Conservation (phyloP, 2,888 invertebrate species). For the Unio delphinus region DNA sequence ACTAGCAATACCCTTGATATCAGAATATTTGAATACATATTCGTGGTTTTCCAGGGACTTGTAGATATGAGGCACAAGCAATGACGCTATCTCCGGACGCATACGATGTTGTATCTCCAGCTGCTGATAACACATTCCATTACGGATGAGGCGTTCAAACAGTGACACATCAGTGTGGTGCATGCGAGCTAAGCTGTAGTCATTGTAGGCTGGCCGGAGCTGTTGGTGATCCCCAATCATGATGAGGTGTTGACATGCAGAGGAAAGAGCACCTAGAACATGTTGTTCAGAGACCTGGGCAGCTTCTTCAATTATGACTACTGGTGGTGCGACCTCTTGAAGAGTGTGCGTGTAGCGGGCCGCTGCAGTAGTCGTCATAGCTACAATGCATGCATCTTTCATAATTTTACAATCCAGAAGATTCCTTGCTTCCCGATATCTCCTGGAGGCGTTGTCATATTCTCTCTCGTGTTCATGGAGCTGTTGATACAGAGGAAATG, state of each 20-base stretch:
- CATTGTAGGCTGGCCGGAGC: constrained; percentile 81
- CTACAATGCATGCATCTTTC: constrained; percentile 57
- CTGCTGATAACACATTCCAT: constrained; percentile 76
- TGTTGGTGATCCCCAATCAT: constrained; percentile 89
- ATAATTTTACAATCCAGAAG: constrained; percentile 62
- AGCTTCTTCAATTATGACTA: constrained; percentile 84
- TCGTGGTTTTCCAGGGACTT: constrained; percentile 44
- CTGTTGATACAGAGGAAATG: constrained; percentile 20
- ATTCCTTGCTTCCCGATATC: constrained; percentile 40
- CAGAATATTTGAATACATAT: constrained; percentile 42
- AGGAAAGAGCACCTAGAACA: constrained; percentile 82
- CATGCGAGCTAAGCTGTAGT: constrained; percentile 78
- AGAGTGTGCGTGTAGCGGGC: constrained; percentile 63
- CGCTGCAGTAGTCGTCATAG: constrained; percentile 70
- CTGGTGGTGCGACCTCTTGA: constrained; percentile 64
- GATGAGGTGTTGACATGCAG: constrained; percentile 84
- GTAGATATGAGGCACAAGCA: constrained; percentile 69
- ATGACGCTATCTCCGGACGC: constrained; percentile 65
- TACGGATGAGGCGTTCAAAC: constrained; percentile 85
- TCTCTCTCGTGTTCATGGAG: constrained; percentile 37
- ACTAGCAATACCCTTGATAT: constrained; percentile 49
- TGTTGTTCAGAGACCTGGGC: constrained; percentile 90
- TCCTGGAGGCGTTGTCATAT: constrained; percentile 42
- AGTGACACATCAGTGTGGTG: constrained; percentile 84
- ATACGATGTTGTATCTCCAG: constrained; percentile 77